These are phyloP conservation scores for Pipistrellus pygmaeus DNA, from an alignment of 2,797 vertebrate genomes.

Conservation along the genomic window DNA sequence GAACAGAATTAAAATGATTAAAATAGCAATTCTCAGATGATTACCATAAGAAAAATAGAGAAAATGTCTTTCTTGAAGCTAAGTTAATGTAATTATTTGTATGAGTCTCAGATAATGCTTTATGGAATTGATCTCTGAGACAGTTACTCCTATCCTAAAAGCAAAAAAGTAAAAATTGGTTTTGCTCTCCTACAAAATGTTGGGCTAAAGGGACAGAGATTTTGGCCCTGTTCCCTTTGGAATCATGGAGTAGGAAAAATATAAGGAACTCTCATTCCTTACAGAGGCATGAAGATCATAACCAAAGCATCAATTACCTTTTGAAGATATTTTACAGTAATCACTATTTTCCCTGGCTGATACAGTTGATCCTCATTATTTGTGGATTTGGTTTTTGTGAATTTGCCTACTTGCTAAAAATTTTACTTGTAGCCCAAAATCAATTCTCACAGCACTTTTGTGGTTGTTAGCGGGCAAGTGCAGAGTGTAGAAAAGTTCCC, in stretches of 20 bases:
- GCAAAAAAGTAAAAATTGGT: background rate
- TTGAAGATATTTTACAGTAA: constrained; percentile 6
- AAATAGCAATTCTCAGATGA: constrained; percentile 27
- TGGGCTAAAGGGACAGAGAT: background rate
- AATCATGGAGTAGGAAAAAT: background rate
- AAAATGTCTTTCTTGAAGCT: constrained; percentile 36
- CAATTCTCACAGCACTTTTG: background rate
- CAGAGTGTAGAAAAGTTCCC: background rate
- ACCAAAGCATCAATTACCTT: constrained; percentile 5
- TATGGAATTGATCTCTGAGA: constrained; percentile 1
- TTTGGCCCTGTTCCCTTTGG: background rate
- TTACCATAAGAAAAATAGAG: constrained; percentile 5
- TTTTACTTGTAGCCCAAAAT: background rate
- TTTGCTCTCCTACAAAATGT: constrained; percentile 24
- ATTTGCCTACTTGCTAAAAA: constrained; percentile 11
- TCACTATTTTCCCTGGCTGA: constrained; percentile 27
- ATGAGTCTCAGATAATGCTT: background rate
- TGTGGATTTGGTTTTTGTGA: constrained; percentile 8
- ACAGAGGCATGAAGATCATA: background rate
- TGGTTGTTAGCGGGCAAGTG: background rate
- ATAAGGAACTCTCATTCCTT: background rate
- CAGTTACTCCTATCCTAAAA: constrained; percentile 7
- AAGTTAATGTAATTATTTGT: constrained; percentile 19
- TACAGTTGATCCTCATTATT: background rate
- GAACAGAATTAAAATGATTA: constrained; percentile 36